Evolutionary conservation across 2,888 invertebrate genomes (phyloP).

Genomic region (Cheilosia impressa): DNA sequence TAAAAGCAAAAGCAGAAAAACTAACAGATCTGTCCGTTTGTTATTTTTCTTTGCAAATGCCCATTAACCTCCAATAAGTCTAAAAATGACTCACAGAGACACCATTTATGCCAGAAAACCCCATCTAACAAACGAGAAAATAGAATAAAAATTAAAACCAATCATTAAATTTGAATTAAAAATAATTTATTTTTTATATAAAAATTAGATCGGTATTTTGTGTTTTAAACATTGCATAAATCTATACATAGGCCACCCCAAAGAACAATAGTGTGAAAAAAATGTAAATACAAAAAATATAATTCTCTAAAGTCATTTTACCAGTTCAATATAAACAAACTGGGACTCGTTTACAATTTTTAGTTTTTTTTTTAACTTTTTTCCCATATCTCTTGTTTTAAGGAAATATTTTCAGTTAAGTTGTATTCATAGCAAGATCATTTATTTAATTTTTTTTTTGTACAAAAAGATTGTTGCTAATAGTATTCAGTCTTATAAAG

Average conservation of each 20-base stretch:
- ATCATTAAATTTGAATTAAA: constrained; percentile 40
- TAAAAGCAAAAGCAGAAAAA: no score
- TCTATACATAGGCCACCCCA: constrained; percentile 21
- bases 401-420: constrained; percentile 46
- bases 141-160: constrained; percentile 7
- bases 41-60: no score
- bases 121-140: not conserved
- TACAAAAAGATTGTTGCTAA: constrained; percentile 61
- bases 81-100: no score
- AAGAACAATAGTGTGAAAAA: constrained; percentile 7
- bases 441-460: constrained; percentile 26
- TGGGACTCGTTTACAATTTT: constrained; percentile 24
- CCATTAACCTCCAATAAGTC: no score
- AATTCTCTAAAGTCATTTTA: constrained; percentile 27
- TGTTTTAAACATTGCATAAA: constrained; percentile 36
- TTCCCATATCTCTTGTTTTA: constrained; percentile 28
- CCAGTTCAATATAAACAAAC: constrained; percentile 51
- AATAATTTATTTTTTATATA: constrained; percentile 66
- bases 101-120: not conserved
- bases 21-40: no score
- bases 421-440: constrained; percentile 22
- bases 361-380: not conserved
- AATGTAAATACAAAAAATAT: constrained; percentile 9
- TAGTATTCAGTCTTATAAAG: constrained; percentile 73
- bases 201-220: constrained; percentile 33